phyloP scores from a whole-genome alignment of 2,888 invertebrate species.

The Scaptomyza caliginosa region DNA sequence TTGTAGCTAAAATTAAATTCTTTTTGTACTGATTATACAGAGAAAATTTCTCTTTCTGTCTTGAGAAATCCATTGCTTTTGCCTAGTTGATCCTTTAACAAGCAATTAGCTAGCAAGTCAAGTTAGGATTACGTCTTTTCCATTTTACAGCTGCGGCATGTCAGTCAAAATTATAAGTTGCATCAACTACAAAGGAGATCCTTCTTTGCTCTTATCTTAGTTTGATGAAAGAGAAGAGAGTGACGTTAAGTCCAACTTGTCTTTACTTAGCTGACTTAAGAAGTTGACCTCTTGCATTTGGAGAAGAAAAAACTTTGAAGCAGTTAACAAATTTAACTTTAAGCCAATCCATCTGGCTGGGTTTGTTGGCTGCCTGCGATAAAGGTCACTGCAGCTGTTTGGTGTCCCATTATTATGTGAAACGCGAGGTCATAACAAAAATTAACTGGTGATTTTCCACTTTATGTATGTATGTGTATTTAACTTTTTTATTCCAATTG shows the following conservation, averaged over 20 bases:
- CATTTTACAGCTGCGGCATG: neutral
- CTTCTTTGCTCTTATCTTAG: neutral
- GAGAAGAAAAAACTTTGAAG: neutral
- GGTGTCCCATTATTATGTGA: neutral
- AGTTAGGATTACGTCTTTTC: neutral
- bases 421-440: constrained; percentile 13
- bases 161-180: neutral
- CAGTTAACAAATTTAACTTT: neutral
- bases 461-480: neutral
- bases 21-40: too few relatives aligned
- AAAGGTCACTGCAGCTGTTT: constrained; percentile 11
- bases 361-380: neutral
- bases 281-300: constrained; percentile 6
- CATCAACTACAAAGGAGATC: neutral
- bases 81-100: neutral
- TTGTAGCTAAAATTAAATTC: too few relatives aligned
- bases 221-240: neutral
- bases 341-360: neutral
- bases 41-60: too few relatives aligned
- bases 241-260: neutral
- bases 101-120: neutral
- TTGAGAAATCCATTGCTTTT: too few relatives aligned
- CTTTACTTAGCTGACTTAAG: neutral
- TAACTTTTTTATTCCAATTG: neutral
- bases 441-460: neutral